A percentile compares a stretch with the other conserved stretches of the same genome.
Evolutionary conservation across 1,140 invertebrate genomes (phyloP).

Genomic region (Sweltsa coloradensis): DNA sequence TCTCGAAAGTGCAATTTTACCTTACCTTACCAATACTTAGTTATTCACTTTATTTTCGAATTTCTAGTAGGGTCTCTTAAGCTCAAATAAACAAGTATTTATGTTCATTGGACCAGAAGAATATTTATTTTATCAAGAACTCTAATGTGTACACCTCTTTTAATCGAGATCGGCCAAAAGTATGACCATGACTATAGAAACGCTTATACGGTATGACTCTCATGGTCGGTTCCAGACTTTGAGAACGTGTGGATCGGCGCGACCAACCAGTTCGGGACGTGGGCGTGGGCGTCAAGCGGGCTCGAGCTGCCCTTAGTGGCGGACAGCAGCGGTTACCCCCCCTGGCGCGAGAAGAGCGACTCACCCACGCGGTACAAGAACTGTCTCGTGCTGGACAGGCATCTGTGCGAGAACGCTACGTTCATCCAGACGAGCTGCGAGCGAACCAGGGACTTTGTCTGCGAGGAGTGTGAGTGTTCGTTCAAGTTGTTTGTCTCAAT

Average conservation of each 20-base stretch:
- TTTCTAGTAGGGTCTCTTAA: no score
- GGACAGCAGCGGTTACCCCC: constrained; percentile 21
- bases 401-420: constrained; percentile 16
- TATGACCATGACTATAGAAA: no score
- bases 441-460: constrained; percentile 21
- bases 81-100: no score
- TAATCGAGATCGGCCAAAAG: no score
- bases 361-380: constrained; percentile 1
- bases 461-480: constrained; percentile 22
- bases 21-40: no score
- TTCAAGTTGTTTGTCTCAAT: no score
- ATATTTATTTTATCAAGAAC: not conserved
- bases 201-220: not conserved
- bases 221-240: constrained; percentile 17
- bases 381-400: constrained; percentile 21
- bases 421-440: constrained; percentile 20
- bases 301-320: constrained; percentile 16
- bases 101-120: not conserved
- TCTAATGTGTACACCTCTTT: not conserved
- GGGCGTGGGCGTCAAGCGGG: constrained; percentile 22
- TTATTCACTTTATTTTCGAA: no score
- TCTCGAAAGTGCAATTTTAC: no score
- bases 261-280: constrained; percentile 19
- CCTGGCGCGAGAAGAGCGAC: constrained; percentile 20
- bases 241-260: constrained; percentile 24